A percentile compares a stretch with the other conserved stretches of the same genome.
Evolutionary conservation across 2,113 vertebrate species (phyloP).

Genomic region (Sinocyclocheilus maitianheensis): DNA sequence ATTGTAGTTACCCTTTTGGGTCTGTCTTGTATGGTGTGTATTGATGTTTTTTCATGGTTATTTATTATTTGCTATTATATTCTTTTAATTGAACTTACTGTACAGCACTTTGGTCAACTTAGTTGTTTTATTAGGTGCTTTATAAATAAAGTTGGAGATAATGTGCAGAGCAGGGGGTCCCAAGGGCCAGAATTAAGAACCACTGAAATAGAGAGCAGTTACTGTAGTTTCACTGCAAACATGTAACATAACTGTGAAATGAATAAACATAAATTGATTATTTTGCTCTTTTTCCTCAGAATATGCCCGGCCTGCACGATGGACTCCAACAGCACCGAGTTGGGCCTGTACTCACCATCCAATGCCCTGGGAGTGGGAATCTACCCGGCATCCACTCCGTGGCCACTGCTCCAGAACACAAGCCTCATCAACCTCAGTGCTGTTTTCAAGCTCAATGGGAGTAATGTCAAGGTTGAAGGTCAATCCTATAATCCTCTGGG

Average conservation of each 20-base stretch:
- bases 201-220: not conserved
- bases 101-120: too few species aligned
- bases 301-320: constrained; percentile 93
- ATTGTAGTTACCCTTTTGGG: too few species aligned
- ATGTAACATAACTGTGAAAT: not conserved
- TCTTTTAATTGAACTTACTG: too few species aligned
- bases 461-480: constrained; percentile 33
- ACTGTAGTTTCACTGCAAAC: too few species aligned
- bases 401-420: constrained; percentile 71
- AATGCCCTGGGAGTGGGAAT: constrained; percentile 75
- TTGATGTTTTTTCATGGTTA: too few species aligned
- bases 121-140: too few species aligned
- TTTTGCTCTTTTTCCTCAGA: constrained; percentile 75
- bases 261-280: constrained; percentile 20
- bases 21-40: too few species aligned
- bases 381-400: constrained; percentile 67
- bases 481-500: constrained; percentile 77
- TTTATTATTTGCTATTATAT: too few species aligned
- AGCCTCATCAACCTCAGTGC: constrained; percentile 60
- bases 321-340: constrained; percentile 86
- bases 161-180: too few species aligned
- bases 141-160: too few species aligned
- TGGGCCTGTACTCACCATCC: constrained; percentile 78
- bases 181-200: too few species aligned
- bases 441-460: constrained; percentile 58